These are phyloP conservation scores for Phylloscopus trochilus DNA, from an alignment of 2,113 vertebrate species.

Conservation along the genomic window DNA sequence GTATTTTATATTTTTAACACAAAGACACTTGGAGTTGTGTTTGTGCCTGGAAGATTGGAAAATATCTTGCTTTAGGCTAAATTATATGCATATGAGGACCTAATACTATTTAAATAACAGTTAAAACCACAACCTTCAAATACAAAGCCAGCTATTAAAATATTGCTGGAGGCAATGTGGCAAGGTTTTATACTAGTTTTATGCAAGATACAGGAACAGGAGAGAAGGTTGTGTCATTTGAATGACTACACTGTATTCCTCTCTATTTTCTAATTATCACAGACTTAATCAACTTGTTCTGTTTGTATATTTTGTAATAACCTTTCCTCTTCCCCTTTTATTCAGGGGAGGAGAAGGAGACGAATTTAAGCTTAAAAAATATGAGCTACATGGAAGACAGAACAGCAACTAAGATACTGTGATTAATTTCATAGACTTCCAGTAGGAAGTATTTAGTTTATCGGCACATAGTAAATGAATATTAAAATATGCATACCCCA, in stretches of 20 bases:
- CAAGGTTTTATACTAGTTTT: slow-evolving; percentile 56
- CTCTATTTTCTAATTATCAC: slow-evolving; percentile 44
- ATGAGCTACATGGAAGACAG: slow-evolving; percentile 73
- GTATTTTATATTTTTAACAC: slow-evolving; percentile 17
- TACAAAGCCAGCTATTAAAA: slow-evolving; percentile 70
- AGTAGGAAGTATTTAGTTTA: slow-evolving; percentile 82
- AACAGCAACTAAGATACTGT: slow-evolving; percentile 78
- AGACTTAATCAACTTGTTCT: slow-evolving; percentile 38
- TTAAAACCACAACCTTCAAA: slow-evolving; percentile 69
- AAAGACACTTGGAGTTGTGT: slow-evolving; percentile 12
- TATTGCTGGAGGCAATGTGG: slow-evolving; percentile 54
- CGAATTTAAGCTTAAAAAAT: slow-evolving; percentile 52
- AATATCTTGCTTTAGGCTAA: neutral
- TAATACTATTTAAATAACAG: slow-evolving; percentile 69
- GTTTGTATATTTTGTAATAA: slow-evolving; percentile 45
- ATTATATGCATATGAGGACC: slow-evolving; percentile 61
- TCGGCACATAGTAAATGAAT: slow-evolving; percentile 78
- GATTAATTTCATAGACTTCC: slow-evolving; percentile 81
- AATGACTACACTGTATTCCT: slow-evolving; percentile 17
- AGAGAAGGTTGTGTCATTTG: slow-evolving; percentile 46
- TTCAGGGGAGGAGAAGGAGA: slow-evolving; percentile 1
- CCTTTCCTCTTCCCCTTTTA: slow-evolving; percentile 18
- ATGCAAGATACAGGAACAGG: slow-evolving; percentile 12
- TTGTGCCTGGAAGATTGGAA: slow-evolving; percentile 23
- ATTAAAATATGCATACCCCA: slow-evolving; percentile 80